Evolutionary conservation across 2,888 invertebrate genomes (phyloP).

Genomic region (Phymatocera aterrima): DNA sequence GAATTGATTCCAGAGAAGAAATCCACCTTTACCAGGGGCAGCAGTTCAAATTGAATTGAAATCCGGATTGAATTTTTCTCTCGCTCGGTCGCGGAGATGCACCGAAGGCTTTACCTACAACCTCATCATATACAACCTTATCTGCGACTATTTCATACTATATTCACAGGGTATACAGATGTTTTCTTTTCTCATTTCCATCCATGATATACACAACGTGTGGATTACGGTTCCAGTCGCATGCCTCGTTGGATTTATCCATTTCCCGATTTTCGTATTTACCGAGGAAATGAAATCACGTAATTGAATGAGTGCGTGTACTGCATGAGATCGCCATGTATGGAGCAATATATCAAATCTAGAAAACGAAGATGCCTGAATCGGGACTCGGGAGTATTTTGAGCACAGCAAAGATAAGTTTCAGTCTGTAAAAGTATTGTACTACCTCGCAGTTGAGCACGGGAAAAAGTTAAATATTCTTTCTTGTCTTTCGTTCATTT

Average conservation of each 20-base stretch:
- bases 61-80: background rate
- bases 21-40: too few species aligned
- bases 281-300: constrained; percentile 33
- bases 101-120: background rate
- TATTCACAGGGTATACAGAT: background rate
- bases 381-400: background rate
- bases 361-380: background rate
- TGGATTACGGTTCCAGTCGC: constrained; percentile 22
- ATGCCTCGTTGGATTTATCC: constrained; percentile 10
- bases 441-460: background rate
- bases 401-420: background rate
- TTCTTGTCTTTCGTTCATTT: too few species aligned
- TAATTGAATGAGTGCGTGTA: constrained; percentile 32
- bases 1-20: too few species aligned
- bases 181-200: background rate
- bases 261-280: constrained; percentile 28
- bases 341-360: background rate
- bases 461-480: background rate
- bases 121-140: background rate
- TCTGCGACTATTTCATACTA: background rate
- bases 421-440: background rate
- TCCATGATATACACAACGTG: background rate
- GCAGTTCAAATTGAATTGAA: background rate
- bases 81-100: background rate
- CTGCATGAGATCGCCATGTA: background rate